Conservation (phyloP, 2,888 invertebrate species). For the Troilus luridus region DNA sequence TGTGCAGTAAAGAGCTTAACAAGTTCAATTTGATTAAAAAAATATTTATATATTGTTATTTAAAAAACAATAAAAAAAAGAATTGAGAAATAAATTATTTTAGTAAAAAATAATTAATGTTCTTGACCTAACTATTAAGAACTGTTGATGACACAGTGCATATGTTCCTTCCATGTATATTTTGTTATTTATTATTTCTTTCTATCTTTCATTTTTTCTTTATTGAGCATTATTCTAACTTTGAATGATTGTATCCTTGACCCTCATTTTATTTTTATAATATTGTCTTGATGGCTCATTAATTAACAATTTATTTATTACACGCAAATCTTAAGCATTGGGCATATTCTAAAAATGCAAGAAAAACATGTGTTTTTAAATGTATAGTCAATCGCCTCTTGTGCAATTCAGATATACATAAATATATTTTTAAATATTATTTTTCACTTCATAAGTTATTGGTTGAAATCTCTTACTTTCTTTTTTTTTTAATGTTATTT, state of each 20-base stretch:
- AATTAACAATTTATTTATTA: constrained; percentile 22
- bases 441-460: background rate
- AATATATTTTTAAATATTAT: background rate
- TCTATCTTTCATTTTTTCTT: background rate
- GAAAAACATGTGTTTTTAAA: background rate
- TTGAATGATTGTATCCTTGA: background rate
- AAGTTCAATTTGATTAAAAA: background rate
- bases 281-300: background rate
- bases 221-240: background rate
- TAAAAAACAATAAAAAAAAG: background rate
- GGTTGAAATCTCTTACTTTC: background rate
- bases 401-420: background rate
- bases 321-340: background rate
- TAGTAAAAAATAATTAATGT: constrained; percentile 20
- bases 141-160: constrained; percentile 13
- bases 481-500: background rate
- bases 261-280: background rate
- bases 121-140: constrained; percentile 41
- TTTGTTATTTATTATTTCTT: constrained; percentile 31
- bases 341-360: background rate
- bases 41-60: constrained; percentile 21
- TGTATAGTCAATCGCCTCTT: background rate
- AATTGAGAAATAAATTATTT: constrained; percentile 40
- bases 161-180: constrained; percentile 39
- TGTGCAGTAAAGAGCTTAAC: background rate